Evolutionary conservation across 2,797 vertebrate species (phyloP), one percentile per base, ranked within the genome.

Genomic region (Lithobates sylvaticus): DNA sequence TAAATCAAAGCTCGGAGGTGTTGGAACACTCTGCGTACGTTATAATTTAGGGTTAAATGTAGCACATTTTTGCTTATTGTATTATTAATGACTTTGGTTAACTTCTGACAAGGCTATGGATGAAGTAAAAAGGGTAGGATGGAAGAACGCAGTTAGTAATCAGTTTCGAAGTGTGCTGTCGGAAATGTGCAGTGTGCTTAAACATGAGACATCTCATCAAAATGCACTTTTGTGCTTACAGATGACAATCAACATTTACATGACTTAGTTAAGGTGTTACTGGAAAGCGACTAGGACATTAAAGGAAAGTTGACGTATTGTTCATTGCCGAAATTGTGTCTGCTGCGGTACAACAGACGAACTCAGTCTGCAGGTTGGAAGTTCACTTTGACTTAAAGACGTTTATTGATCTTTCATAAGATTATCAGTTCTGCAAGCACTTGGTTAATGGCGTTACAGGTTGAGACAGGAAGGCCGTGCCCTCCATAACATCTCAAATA

Each of bases 11-110:
- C 89, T 65, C 91, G 95, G 95, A 95, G 94, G 91, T 94, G 93
- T 95, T 96, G 95, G 94, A 94, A 94, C 83, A 92, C 94, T 96
- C 88, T 92, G 95, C 94, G 96, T 97, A 97, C 96, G 93, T 94
- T 95, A 94, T 98, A 97, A 98, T 98, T 98, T 96, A 96, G 97
- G 97, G 97, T 98, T 99, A 98, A 98, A 93, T 91, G 89, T 94
- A 93, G 92, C 93, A 93, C 93, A 93, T 94, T 72, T 95, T 94
- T 93, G 92, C 92, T 94, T 93, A 94, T 93, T 94, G 91, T 94
- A 94, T 95, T 95, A 95, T 95, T 95, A 94, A 95, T 95, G 93
- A 93, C 92, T 94, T 92, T 88, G 91, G 93, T 93, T 95, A 94
- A 91, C 89, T 93, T 91, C 89, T 92, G 94, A 95, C 93, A 94